Evolutionary conservation across 2,888 invertebrate genomes (phyloP), one percentile per base, ranked within the genome.

Genomic region (Xanthia togata): DNA sequence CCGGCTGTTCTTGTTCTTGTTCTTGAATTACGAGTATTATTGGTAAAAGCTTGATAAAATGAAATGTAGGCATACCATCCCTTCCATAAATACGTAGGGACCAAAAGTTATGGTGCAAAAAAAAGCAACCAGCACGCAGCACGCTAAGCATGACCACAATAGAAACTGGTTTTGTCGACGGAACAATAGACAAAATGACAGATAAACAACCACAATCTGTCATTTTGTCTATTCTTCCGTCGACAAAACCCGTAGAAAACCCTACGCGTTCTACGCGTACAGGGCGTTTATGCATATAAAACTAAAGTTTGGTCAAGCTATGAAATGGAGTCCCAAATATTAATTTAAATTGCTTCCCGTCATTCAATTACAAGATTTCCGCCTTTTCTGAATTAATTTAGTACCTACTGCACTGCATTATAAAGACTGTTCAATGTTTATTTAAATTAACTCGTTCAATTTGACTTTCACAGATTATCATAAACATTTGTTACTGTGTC

Each of bases 401-500:
- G 38, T 35, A 63, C 63, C 47, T 35, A 63, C 63, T 57, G 12
- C 65, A 53, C 60, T 23, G 65, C 35, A 60, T 14, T 11, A 53
- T 35, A 53, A 35, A 76, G n/a, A 17, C 8, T n/a, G 20, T 31
- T 11, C 2, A 9, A 69, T n/a, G 44, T 70, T 73, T 70, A 59
- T 70, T 59, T 9, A 64, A 44, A 55, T 72, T 2, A 63, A 5
- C 20, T 35, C 12, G 3, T 55, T 53, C 17, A 44, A 23, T 74
- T 31, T 55, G 2, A 69, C 63, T 63, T 77, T 64, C 57, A 63
- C 41, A 38, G 17, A 38, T 63, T 50, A 55, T 38, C 23, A 68
- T 77, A 63, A 69, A 26, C 26, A 68, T 68, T 76, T 50, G 20
- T 59, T 44, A 23, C 26, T 63, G 3, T 62, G 38, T 57, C n/a